Evolutionary conservation across 2,888 invertebrate species (phyloP).

Genomic region (Trisateles emortualis): DNA sequence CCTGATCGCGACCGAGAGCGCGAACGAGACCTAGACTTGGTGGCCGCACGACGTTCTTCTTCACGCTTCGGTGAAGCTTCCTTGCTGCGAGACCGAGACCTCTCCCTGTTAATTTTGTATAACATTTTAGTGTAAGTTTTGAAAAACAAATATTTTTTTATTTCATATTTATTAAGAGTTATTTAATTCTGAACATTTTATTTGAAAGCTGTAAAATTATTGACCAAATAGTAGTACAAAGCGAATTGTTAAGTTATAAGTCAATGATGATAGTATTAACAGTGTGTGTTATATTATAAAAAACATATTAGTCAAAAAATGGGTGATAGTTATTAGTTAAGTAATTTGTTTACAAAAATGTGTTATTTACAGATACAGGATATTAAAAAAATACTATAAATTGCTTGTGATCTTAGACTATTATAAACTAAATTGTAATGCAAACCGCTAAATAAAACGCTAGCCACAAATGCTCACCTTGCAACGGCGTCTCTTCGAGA

Average conservation of each 20-base stretch:
- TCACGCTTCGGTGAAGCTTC: conserved; percentile 81
- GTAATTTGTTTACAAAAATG: too few species aligned
- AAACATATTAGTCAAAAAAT: background rate
- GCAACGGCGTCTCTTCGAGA: conserved; percentile 66
- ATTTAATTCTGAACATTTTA: too few species aligned
- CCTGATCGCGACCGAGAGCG: conserved; percentile 64
- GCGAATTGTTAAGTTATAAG: background rate
- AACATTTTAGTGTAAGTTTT: conserved; percentile 6
- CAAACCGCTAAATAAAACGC: conserved; percentile 25
- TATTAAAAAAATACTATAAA: background rate
- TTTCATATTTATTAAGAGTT: too few species aligned
- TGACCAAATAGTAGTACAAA: background rate
- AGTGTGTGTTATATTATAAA: background rate
- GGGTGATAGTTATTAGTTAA: background rate
- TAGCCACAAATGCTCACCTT: conserved; percentile 63
- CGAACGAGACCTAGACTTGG: conserved; percentile 71
- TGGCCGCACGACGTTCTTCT: conserved; percentile 70
- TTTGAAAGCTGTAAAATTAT: conserved; percentile 1
- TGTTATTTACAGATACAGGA: conserved; percentile 1
- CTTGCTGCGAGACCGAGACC: conserved; percentile 90
- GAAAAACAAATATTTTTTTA: too few species aligned
- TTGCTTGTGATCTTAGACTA: background rate
- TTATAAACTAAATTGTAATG: conserved; percentile 6
- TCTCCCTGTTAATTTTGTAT: conserved; percentile 80
- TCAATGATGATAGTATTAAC: background rate